These are phyloP conservation scores for Neoaliturus tenellus DNA, from an alignment of 2,888 invertebrate species.

Conservation along the genomic window DNA sequence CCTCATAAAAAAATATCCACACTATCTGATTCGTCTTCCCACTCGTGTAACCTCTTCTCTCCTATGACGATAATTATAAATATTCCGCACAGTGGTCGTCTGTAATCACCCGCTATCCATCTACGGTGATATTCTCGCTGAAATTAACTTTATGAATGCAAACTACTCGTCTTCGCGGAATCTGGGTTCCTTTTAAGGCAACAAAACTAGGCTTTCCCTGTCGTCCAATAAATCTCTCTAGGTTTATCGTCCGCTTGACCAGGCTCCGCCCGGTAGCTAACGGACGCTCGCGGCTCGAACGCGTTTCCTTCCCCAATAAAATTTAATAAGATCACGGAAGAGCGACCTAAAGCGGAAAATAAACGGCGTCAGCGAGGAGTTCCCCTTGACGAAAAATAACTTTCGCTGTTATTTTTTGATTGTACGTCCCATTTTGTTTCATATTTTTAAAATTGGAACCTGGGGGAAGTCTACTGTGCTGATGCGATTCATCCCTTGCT, in stretches of 20 bases:
- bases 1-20: too few relatives aligned
- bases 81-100: neutral
- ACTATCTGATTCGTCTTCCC: neutral
- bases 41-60: too few relatives aligned
- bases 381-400: slow-evolving; percentile 58
- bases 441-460: slow-evolving; percentile 61
- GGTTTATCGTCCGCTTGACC: neutral
- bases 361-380: slow-evolving; percentile 45
- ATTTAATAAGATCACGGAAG: slow-evolving; percentile 59
- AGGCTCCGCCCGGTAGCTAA: neutral
- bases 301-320: slow-evolving; percentile 57
- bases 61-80: neutral
- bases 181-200: neutral
- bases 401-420: slow-evolving; percentile 59
- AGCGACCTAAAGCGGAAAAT: slow-evolving; percentile 44
- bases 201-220: neutral
- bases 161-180: neutral
- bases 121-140: neutral
- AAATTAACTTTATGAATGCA: neutral
- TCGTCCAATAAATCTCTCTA: neutral
- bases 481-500: slow-evolving; percentile 53
- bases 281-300: neutral
- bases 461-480: slow-evolving; percentile 55
- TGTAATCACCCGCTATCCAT: neutral
- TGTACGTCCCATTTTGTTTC: slow-evolving; percentile 59